Percentiles rank a stretch among this genome's conserved stretches.
These are phyloP conservation scores for Borostomias antarcticus DNA, from an alignment of 2,797 vertebrate genomes.

Conservation along the genomic window DNA sequence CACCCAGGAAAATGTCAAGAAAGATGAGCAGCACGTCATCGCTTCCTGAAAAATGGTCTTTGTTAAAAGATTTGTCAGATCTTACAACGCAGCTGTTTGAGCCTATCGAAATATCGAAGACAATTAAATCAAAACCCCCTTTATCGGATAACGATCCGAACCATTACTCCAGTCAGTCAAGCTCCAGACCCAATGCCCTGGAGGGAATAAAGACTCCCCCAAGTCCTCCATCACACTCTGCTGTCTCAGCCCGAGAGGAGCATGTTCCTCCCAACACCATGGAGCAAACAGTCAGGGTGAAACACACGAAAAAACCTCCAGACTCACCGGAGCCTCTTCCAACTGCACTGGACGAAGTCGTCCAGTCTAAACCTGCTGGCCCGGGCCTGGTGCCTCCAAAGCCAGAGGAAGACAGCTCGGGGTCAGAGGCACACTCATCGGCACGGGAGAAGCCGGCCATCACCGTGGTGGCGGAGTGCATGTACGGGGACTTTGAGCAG, in stretches of 20 bases:
- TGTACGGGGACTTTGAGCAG: slow-evolving; percentile 92
- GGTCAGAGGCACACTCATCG: slow-evolving; percentile 19
- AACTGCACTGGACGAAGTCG: not conserved
- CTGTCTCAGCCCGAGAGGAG: slow-evolving; percentile 13
- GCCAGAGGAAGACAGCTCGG: not conserved
- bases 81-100: slow-evolving; percentile 68
- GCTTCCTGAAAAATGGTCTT: slow-evolving; percentile 65
- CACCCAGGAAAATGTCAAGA: slow-evolving; percentile 81
- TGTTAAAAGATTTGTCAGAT: slow-evolving; percentile 66
- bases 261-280: not conserved
- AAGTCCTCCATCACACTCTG: slow-evolving; percentile 19
- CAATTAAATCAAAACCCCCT: slow-evolving; percentile 46
- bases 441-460: slow-evolving; percentile 56
- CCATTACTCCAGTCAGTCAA: slow-evolving; percentile 26
- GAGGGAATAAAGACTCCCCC: slow-evolving; percentile 18
- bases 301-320: slow-evolving; percentile 57
- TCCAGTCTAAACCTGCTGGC: slow-evolving; percentile 22
- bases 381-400: slow-evolving; percentile 20
- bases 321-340: slow-evolving; percentile 3
- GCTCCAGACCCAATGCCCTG: slow-evolving; percentile 25
- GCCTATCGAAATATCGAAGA: slow-evolving; percentile 67
- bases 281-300: slow-evolving; percentile 53
- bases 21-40: slow-evolving; percentile 65
- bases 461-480: slow-evolving; percentile 89
- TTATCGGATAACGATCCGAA: slow-evolving; percentile 21